A percentile compares a stretch with the other conserved stretches of the same genome.
Conservation (phyloP, 2,797 vertebrate species). For the Muscicapa striata region DNA sequence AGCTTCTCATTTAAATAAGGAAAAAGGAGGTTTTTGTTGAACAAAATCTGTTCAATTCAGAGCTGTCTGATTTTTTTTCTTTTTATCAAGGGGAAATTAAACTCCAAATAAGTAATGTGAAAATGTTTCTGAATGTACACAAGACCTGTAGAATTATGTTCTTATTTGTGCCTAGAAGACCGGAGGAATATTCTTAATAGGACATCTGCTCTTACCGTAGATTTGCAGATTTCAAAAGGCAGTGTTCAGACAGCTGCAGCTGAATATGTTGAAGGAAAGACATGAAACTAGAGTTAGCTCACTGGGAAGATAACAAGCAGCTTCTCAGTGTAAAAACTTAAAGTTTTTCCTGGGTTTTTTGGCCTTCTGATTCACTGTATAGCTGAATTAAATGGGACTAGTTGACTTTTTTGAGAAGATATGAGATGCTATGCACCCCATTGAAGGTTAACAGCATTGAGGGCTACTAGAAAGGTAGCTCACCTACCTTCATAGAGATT, state of each 20-base stretch:
- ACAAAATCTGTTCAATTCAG: background rate
- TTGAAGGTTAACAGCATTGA: background rate
- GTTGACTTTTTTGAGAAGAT: background rate
- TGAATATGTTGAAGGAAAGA: background rate
- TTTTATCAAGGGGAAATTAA: background rate
- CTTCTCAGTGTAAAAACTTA: background rate
- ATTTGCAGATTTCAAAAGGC: background rate
- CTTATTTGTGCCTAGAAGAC: background rate
- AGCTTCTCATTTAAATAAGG: background rate
- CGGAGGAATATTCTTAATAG: background rate
- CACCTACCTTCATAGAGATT: background rate
- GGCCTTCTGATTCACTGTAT: background rate
- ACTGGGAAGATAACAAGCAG: background rate
- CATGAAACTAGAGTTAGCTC: background rate
- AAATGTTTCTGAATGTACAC: background rate
- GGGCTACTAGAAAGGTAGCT: background rate
- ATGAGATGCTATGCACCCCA: fast-evolving
- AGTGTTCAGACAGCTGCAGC: background rate
- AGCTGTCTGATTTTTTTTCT: background rate
- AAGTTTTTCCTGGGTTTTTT: background rate
- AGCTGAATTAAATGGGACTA: background rate
- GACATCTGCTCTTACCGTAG: background rate
- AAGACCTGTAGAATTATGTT: background rate
- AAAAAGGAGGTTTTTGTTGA: background rate
- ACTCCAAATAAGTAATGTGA: background rate